phyloP scores from a whole-genome alignment of 2,888 invertebrate species.

The Sinopyrophorus schimmeli region DNA sequence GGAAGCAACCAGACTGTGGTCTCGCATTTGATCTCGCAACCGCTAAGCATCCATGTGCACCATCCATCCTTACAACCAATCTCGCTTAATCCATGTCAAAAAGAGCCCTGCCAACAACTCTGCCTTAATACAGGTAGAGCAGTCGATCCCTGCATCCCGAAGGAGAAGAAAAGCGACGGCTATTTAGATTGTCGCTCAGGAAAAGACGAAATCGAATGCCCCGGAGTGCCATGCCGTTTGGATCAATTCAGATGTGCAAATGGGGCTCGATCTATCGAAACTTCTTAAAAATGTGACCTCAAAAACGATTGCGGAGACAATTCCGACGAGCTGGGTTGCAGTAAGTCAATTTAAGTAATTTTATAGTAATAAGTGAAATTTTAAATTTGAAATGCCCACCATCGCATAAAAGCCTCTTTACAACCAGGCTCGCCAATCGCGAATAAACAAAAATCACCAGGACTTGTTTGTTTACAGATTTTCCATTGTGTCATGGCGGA shows the following conservation, averaged over 20 bases:
- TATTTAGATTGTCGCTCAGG: conserved; percentile 84
- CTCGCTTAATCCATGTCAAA: no score
- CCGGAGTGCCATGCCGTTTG: conserved; percentile 70
- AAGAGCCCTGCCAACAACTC: no score
- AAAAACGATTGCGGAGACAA: conserved; percentile 89
- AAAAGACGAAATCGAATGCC: conserved; percentile 79
- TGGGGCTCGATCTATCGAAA: conserved; percentile 80
- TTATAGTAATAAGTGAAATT: no score
- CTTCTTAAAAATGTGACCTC: conserved; percentile 80
- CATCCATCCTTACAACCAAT: no score
- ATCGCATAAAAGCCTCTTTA: no score
- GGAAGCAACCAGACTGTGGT: no score
- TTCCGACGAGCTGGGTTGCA: conserved; percentile 88
- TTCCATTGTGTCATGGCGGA: conserved; percentile 84
- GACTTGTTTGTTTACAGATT: conserved; percentile 70
- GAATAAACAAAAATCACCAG: no score
- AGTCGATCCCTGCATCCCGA: conserved; percentile 83
- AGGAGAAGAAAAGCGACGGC: conserved; percentile 89
- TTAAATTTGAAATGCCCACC: no score
- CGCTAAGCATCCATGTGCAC: no score
- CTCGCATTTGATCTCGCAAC: no score
- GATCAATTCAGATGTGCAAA: conserved; percentile 86
- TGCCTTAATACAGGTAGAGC: conserved; percentile 58
- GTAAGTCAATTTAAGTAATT: no score
- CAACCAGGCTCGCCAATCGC: no score